Conservation (phyloP, 2,888 invertebrate species). For the Nephrotoma appendiculata region DNA sequence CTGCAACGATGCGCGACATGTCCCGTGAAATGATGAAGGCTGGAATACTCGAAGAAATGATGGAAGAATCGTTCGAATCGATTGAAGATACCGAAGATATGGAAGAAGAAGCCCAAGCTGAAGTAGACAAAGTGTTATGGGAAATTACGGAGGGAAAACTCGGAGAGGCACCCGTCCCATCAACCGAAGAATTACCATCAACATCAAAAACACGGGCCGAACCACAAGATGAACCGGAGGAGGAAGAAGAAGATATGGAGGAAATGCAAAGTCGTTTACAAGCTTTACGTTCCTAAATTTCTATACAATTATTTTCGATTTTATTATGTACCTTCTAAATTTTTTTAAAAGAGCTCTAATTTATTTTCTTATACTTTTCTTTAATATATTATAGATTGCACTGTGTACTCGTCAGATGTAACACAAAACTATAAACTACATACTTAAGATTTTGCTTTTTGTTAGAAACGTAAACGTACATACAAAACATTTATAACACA, state of each 20-base stretch:
- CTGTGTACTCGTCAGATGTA: background rate
- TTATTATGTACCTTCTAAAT: background rate
- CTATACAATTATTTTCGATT: no score
- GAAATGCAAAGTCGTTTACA: slow-evolving; percentile 85
- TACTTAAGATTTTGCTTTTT: background rate
- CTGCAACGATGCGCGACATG: slow-evolving; percentile 91
- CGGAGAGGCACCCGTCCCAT: slow-evolving; percentile 77
- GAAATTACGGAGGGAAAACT: slow-evolving; percentile 83
- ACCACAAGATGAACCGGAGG: slow-evolving; percentile 36
- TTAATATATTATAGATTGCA: background rate
- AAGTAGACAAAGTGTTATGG: slow-evolving; percentile 86
- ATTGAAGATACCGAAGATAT: slow-evolving; percentile 88
- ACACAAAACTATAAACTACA: no score
- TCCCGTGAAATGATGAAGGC: slow-evolving; percentile 99
- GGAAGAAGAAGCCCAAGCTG: slow-evolving; percentile 90
- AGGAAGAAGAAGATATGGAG: slow-evolving; percentile 66
- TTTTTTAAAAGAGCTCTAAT: background rate
- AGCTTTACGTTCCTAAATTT: slow-evolving; percentile 65
- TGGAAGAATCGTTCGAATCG: slow-evolving; percentile 91
- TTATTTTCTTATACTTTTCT: background rate
- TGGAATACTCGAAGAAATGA: slow-evolving; percentile 97
- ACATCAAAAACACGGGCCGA: slow-evolving; percentile 27
- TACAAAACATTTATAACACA: background rate
- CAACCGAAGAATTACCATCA: slow-evolving; percentile 33
- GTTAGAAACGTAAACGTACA: background rate